Conservation (phyloP, 2,113 vertebrate species). For the Corvus moneduloides region DNA sequence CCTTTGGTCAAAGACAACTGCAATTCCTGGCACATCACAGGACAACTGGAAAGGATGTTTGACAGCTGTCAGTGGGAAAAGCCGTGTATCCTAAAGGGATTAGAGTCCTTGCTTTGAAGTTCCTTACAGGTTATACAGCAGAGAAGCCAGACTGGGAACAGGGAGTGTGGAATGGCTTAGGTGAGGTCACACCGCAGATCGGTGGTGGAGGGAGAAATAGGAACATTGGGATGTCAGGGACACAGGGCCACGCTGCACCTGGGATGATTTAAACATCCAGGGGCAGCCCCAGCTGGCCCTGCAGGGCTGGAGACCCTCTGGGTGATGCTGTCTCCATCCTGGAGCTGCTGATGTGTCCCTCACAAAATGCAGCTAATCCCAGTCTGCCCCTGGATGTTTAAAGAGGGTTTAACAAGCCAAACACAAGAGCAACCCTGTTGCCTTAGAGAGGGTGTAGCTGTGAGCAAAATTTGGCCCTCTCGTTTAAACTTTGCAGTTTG, state of each 20-base stretch:
- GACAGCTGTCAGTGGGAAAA: constrained; percentile 52
- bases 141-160: background rate
- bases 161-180: background rate
- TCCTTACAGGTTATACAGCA: background rate
- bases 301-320: background rate
- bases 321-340: background rate
- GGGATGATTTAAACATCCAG: background rate
- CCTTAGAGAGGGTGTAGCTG: constrained; percentile 53
- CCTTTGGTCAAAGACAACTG: constrained; percentile 48
- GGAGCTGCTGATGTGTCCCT: background rate
- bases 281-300: background rate
- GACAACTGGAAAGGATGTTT: constrained; percentile 12
- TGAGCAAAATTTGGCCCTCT: constrained; percentile 46
- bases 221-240: background rate
- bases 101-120: constrained; percentile 40
- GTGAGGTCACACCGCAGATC: background rate
- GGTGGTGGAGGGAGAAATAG: accelerated
- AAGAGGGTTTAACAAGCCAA: constrained; percentile 39
- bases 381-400: constrained; percentile 10
- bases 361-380: background rate
- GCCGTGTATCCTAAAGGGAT: constrained; percentile 25
- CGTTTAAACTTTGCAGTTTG: constrained; percentile 17
- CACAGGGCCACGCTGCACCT: accelerated
- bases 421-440: constrained; percentile 23
- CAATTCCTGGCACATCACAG: constrained; percentile 37